These are phyloP conservation scores for Empis livida DNA, from an alignment of 2,888 invertebrate genomes.

Conservation along the genomic window DNA sequence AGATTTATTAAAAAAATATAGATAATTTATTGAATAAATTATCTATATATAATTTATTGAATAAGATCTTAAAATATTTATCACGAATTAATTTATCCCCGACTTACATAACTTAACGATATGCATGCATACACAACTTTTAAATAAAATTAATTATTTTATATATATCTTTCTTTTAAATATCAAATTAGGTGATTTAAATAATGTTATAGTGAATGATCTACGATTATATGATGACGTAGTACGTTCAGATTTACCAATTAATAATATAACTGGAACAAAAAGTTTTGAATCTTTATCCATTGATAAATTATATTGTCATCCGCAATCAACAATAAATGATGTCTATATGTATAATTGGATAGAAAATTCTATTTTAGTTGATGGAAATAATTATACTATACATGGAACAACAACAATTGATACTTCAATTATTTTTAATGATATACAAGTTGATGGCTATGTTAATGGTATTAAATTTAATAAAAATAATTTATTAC, in stretches of 20 bases:
- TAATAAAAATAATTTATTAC: slow-evolving; percentile 30
- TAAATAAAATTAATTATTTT: no score
- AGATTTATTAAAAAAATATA: no score
- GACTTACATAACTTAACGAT: no score
- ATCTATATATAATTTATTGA: no score
- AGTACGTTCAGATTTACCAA: slow-evolving; percentile 30
- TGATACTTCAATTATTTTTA: slow-evolving; percentile 23
- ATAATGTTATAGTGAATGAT: slow-evolving; percentile 36
- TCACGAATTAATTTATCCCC: no score
- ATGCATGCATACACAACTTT: no score
- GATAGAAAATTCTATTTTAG: slow-evolving; percentile 34
- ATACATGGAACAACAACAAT: slow-evolving; percentile 36
- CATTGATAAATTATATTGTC: slow-evolving; percentile 29
- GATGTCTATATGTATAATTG: slow-evolving; percentile 38
- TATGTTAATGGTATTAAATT: slow-evolving; percentile 34
- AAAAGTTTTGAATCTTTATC: slow-evolving; percentile 33
- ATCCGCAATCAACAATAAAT: slow-evolving; percentile 28
- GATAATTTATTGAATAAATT: no score
- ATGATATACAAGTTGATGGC: slow-evolving; percentile 23
- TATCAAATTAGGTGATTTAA: slow-evolving; percentile 23
- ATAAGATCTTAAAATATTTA: no score
- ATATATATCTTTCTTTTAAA: not conserved
- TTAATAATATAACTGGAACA: slow-evolving; percentile 35
- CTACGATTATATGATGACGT: slow-evolving; percentile 40
- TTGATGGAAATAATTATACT: slow-evolving; percentile 30